Conservation (phyloP, 1,140 invertebrate species). For the Latrodectus geometricus region DNA sequence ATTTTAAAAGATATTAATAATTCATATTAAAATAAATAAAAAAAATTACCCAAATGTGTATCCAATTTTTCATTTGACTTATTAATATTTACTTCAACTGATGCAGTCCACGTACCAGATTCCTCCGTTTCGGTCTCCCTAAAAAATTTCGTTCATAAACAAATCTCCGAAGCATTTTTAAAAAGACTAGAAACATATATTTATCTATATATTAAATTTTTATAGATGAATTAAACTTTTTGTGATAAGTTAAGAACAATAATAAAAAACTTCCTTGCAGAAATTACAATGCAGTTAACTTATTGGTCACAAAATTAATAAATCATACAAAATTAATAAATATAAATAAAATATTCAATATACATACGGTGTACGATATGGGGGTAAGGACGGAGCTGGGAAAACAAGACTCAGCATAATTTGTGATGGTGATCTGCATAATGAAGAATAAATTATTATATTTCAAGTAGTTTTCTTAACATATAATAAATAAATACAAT, state of each 20-base stretch:
- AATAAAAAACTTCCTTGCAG: not conserved
- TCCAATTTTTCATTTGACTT: conserved; percentile 66
- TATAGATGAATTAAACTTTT: too few relatives aligned
- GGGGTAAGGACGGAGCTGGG: conserved; percentile 68
- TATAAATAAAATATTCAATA: not conserved
- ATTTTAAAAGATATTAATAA: conserved; percentile 62
- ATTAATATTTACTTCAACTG: conserved; percentile 62
- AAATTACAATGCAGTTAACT: not conserved
- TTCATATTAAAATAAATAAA: conserved; percentile 64
- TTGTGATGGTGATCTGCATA: conserved; percentile 73
- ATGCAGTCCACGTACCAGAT: conserved; percentile 45
- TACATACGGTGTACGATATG: conserved; percentile 23
- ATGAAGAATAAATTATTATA: conserved; percentile 3
- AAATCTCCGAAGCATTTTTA: too few relatives aligned
- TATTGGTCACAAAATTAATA: not conserved
- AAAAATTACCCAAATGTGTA: conserved; percentile 57
- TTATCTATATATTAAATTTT: too few relatives aligned
- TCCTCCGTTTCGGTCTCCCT: conserved; percentile 56
- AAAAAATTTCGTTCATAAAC: not conserved
- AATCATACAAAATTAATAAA: not conserved
- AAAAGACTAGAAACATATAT: too few relatives aligned
- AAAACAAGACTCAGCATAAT: conserved; percentile 83
- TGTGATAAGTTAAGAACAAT: too few relatives aligned
- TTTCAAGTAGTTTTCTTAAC: too few relatives aligned
- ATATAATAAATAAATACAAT: too few relatives aligned